Percentiles rank a stretch among this genome's conserved stretches.
phyloP scores from a whole-genome alignment of 2,888 invertebrate genomes.

The Drosophila quinaria region DNA sequence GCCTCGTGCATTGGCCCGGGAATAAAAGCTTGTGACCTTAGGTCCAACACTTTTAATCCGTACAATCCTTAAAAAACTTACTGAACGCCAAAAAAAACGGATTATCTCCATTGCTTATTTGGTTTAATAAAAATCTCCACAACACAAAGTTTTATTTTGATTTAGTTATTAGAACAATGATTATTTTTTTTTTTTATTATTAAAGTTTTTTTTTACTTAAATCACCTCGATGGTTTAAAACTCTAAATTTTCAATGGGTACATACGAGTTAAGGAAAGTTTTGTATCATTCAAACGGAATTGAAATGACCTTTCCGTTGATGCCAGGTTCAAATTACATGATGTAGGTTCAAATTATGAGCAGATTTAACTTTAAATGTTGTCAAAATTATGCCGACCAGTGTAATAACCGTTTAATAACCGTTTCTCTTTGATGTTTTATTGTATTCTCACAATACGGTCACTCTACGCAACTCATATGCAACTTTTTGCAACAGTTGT shows the following conservation, averaged over 20 bases:
- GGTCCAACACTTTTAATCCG: conserved; percentile 26
- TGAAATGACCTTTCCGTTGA: too few relatives aligned
- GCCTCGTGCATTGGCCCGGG: conserved; percentile 83
- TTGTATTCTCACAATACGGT: background rate
- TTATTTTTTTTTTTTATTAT: too few relatives aligned
- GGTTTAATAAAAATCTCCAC: background rate
- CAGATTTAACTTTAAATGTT: too few relatives aligned
- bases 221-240: too few relatives aligned
- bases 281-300: too few relatives aligned
- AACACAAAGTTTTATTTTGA: background rate
- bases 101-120: background rate
- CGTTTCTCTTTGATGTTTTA: background rate
- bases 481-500: background rate
- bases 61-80: conserved; percentile 22
- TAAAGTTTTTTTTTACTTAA: too few relatives aligned
- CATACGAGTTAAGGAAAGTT: too few relatives aligned
- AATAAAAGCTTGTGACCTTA: conserved; percentile 65
- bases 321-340: too few relatives aligned
- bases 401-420: too few relatives aligned
- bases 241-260: too few relatives aligned
- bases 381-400: too few relatives aligned
- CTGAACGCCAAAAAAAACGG: background rate
- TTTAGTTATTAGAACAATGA: background rate
- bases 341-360: too few relatives aligned
- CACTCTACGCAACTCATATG: background rate